phyloP scores from a whole-genome alignment of 1,140 invertebrate species.

The Harlomillsia oculata region DNA sequence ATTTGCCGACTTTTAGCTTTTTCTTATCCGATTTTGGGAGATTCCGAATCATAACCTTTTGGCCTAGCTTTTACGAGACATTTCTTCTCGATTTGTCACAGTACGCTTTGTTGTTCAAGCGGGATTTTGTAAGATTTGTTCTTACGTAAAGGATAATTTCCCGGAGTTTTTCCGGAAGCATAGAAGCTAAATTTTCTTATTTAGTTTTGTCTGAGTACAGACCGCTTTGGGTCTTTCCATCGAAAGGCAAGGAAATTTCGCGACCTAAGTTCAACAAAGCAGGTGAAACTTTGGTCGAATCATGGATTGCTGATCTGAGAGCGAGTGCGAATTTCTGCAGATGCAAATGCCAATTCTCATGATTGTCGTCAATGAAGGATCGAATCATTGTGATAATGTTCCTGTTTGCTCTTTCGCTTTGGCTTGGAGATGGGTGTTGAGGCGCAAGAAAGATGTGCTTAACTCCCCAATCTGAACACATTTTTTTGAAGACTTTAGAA shows the following conservation, averaged over 20 bases:
- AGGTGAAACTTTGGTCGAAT: slow-evolving; percentile 39
- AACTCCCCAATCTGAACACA: slow-evolving; percentile 11
- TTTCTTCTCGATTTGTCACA: slow-evolving; percentile 3
- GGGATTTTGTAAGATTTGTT: neutral
- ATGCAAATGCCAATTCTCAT: slow-evolving; percentile 38
- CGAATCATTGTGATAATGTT: slow-evolving; percentile 40
- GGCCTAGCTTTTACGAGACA: neutral
- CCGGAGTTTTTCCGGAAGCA: neutral
- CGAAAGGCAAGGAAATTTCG: slow-evolving; percentile 34
- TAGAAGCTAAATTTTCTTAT: neutral
- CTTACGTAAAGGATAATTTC: neutral
- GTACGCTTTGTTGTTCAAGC: slow-evolving; percentile 2
- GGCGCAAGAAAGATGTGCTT: slow-evolving; percentile 34
- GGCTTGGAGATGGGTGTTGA: slow-evolving; percentile 41
- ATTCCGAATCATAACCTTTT: neutral
- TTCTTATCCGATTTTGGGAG: neutral
- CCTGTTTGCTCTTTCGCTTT: slow-evolving; percentile 41
- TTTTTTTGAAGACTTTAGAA: slow-evolving; percentile 6
- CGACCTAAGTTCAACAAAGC: slow-evolving; percentile 40
- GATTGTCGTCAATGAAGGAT: slow-evolving; percentile 38
- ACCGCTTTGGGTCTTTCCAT: neutral
- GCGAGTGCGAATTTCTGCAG: slow-evolving; percentile 41
- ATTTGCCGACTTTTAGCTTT: neutral
- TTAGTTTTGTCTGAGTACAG: too few species aligned
- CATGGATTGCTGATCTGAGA: slow-evolving; percentile 40